Base-by-base conservation (phyloP, 2,797 vertebrate species). In the Chaenodraco wilsoni region DNA sequence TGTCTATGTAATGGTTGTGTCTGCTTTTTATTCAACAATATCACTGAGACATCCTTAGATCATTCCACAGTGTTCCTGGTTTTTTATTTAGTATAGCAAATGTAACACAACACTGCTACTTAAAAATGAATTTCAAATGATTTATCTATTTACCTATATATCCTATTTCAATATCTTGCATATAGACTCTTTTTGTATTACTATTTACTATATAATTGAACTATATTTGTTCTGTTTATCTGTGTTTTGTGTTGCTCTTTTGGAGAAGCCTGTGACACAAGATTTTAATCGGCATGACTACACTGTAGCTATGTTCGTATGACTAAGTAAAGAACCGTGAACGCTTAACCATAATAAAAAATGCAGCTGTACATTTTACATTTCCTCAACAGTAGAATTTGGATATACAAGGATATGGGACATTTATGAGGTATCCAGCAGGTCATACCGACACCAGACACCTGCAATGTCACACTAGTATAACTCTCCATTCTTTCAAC, bases 1-100 rank as follows among this genome's bases (percentile, higher is more conserved):
- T 33, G 45, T 72, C 10, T 69, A 14, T 55, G 50, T 45, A 21
- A 64, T 23, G 44, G 52, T 37, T 69, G 44, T 45, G 37, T 65
- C 17, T 15, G 16, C 13, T 67, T 60, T 44, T 27, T 9, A 5
- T 14, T 69, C 27, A 40, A 45, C 9, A 59, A 10, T 19, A 12
- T 27, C 6, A 45, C 43, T 15, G 40, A 40, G 3, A 16, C 5
- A 54, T 19, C 16, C 3, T 13, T 16, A 31, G 21, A 57, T 70
- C 0, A 62, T 13, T 19, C 12, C 8, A 59, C 0, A 2, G n/a
- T 12, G 17, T 37, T 49, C 19, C 31, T 46, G n/a, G 19, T 44
- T 19, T 33, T 15, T 21, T 14, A 64, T 58, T 63, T 10, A 19
- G 4, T 3, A 19, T 6, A 40, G n/a, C 27, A 60, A 74, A 48